A percentile compares a stretch with the other conserved stretches of the same genome.
Evolutionary conservation across 2,113 vertebrate genomes (phyloP).

Genomic region (Neogobius melanostomus): DNA sequence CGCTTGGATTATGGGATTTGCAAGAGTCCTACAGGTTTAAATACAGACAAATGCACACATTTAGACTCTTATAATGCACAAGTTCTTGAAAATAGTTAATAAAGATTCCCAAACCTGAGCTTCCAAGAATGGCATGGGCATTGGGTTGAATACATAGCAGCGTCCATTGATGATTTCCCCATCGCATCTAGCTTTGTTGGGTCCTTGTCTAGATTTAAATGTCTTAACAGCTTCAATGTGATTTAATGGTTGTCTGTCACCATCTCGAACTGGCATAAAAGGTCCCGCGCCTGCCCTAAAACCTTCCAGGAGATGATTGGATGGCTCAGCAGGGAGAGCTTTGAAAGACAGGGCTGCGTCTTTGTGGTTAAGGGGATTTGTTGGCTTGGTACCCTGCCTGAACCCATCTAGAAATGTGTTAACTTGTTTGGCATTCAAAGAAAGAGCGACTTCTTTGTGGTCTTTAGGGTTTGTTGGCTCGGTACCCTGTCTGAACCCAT

Average conservation of each 20-base stretch:
- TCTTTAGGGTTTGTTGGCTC: constrained; percentile 14
- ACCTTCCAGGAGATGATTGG: constrained; percentile 4
- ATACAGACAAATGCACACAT: not conserved
- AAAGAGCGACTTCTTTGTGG: constrained; percentile 3
- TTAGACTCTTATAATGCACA: not conserved
- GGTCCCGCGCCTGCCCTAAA: constrained; percentile 30
- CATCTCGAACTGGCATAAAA: not conserved
- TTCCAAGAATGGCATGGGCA: constrained; percentile 57
- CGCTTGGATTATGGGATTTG: constrained; percentile 41
- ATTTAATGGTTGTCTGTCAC: constrained; percentile 17
- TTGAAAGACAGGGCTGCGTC: no score
- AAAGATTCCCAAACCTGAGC: constrained; percentile 63
- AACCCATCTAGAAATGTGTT: not conserved
- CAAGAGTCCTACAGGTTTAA: constrained; percentile 50
- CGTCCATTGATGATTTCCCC: constrained; percentile 61
- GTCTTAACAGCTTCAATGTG: not conserved
- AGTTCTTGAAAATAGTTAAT: not conserved
- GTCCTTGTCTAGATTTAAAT: constrained; percentile 10
- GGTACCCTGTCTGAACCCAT: constrained; percentile 45
- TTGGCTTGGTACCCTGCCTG: not conserved
- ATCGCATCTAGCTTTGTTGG: constrained; percentile 34
- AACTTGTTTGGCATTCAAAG: not conserved
- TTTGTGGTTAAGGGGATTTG: no score
- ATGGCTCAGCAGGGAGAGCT: not conserved
- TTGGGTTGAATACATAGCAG: constrained; percentile 69